These are phyloP conservation scores for Porphyrio hochstetteri DNA, from an alignment of 2,113 vertebrate genomes.

Conservation along the genomic window DNA sequence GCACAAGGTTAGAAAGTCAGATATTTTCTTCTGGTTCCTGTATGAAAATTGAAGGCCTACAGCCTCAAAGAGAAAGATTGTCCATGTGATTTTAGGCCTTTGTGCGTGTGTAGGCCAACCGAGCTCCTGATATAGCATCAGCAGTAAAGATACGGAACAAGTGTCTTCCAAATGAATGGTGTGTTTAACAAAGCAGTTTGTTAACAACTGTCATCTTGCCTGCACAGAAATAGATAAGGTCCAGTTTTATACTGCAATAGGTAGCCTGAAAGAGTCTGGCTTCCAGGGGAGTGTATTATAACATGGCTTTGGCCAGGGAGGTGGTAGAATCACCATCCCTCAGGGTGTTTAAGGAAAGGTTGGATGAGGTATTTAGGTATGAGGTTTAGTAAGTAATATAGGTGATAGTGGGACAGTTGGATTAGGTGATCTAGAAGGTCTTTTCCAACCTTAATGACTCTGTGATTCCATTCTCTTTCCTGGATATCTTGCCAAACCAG, in stretches of 20 bases:
- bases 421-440: too few relatives aligned
- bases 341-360: too few relatives aligned
- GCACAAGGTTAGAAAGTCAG: background rate
- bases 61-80: background rate
- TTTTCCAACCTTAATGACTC: too few relatives aligned
- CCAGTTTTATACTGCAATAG: background rate
- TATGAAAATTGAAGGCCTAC: background rate
- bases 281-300: background rate
- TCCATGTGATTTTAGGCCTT: background rate
- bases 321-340: too few relatives aligned
- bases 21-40: background rate
- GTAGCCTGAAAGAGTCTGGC: background rate
- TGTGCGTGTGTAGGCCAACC: fast-evolving
- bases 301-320: background rate
- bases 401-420: too few relatives aligned
- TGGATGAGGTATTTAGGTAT: too few relatives aligned
- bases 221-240: background rate
- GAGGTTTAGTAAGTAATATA: too few relatives aligned
- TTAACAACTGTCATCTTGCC: background rate
- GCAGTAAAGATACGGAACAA: background rate
- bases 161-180: background rate
- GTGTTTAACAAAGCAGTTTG: background rate
- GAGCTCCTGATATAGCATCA: background rate
- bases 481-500: background rate
- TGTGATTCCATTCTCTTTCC: background rate